Evolutionary conservation across 2,113 vertebrate species (phyloP).

Genomic region (Cathartes aura): DNA sequence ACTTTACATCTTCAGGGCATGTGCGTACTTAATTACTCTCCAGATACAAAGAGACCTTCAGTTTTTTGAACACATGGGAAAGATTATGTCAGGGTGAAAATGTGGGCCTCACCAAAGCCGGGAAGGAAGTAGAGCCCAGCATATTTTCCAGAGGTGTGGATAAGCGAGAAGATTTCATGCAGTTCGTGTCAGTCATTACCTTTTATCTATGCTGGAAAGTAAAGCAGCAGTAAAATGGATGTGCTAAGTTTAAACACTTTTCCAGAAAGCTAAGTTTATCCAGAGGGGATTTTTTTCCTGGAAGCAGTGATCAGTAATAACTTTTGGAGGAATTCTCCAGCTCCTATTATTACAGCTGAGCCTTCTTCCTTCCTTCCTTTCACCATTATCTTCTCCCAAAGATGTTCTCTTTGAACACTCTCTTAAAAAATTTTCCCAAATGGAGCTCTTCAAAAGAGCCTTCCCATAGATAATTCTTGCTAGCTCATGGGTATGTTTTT

Average conservation of each 20-base stretch:
- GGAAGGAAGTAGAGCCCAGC: conserved; percentile 56
- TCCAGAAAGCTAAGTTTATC: conserved; percentile 50
- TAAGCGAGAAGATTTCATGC: not conserved
- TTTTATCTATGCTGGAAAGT: conserved; percentile 57
- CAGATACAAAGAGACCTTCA: conserved; percentile 33
- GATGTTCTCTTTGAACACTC: rapidly evolving
- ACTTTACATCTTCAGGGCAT: not conserved
- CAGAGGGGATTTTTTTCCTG: not conserved
- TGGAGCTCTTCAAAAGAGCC: not conserved
- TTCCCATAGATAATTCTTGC: not conserved
- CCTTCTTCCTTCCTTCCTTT: conserved; percentile 32
- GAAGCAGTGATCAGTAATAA: not conserved
- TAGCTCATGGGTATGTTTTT: not conserved
- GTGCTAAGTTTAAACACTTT: conserved; percentile 57
- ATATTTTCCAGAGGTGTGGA: conserved; percentile 59
- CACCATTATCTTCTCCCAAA: not conserved
- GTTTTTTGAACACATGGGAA: conserved; percentile 27
- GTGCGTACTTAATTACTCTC: not conserved
- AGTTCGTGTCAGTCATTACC: not conserved
- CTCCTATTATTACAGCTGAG: not conserved
- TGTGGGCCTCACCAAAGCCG: not conserved
- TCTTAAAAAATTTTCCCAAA: not conserved
- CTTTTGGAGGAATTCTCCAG: conserved; percentile 7
- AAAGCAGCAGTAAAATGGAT: conserved; percentile 34
- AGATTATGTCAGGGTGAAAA: conserved; percentile 61